Percentiles rank a stretch among this genome's conserved stretches.
These are phyloP conservation scores for Ditylenchus weischeri DNA, from an alignment of 2,888 invertebrate species.

Conservation along the genomic window DNA sequence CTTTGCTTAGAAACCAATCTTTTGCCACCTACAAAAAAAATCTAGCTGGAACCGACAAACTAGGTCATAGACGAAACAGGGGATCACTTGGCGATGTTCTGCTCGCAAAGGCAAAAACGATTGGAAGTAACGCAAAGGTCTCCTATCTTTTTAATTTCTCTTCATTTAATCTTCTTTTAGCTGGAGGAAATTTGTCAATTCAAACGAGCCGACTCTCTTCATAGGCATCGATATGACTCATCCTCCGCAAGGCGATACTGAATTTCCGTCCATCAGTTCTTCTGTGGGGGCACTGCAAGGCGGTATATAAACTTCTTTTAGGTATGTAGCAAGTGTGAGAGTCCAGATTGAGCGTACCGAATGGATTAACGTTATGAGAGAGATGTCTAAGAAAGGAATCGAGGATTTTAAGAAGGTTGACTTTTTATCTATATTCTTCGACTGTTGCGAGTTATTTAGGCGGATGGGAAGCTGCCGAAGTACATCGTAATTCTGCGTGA, in stretches of 20 bases:
- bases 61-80: background rate
- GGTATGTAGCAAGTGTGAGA: conserved; percentile 90
- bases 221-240: conserved; percentile 89
- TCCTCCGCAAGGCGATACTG: conserved; percentile 73
- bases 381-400: conserved; percentile 32
- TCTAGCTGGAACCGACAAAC: background rate
- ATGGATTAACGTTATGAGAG: conserved; percentile 17
- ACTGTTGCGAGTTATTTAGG: background rate
- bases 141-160: background rate
- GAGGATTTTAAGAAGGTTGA: conserved; percentile 31
- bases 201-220: conserved; percentile 67
- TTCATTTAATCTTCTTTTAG: conserved; percentile 2
- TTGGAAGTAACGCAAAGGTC: background rate
- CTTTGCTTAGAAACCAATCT: background rate
- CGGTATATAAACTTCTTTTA: conserved; percentile 51
- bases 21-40: background rate
- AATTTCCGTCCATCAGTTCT: conserved; percentile 64
- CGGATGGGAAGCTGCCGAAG: conserved; percentile 26
- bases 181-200: conserved; percentile 30
- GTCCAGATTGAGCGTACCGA: conserved; percentile 74
- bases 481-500: conserved; percentile 50
- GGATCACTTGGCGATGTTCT: background rate
- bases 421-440: background rate
- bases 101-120: background rate
- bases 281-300: conserved; percentile 59